These are phyloP conservation scores for Drosophila dives DNA, from an alignment of 2,888 invertebrate genomes.

Conservation along the genomic window DNA sequence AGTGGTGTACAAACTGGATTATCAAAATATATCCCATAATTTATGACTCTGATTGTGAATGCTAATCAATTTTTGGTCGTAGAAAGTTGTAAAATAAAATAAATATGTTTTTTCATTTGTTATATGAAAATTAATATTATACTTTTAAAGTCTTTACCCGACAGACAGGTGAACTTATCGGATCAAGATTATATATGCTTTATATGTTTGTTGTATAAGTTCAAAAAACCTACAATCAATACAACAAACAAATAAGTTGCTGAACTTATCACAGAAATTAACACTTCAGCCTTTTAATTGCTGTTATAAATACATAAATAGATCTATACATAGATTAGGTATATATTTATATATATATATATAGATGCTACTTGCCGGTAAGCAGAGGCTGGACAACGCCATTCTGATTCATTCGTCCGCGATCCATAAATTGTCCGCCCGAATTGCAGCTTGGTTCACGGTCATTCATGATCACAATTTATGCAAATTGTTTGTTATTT, in stretches of 20 bases:
- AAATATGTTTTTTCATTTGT: not conserved
- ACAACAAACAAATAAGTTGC: not conserved
- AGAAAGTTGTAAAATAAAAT: not conserved
- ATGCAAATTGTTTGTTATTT: conserved; percentile 22
- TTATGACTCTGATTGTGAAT: not conserved
- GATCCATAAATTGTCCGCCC: conserved; percentile 82
- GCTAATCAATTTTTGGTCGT: not conserved
- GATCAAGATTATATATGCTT: not conserved
- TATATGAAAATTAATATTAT: not conserved
- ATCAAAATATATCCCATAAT: too few species aligned
- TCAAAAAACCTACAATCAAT: not conserved
- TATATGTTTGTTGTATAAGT: not conserved
- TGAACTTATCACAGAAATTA: not conserved
- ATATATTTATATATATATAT: not conserved
- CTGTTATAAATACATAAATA: not conserved
- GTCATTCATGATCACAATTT: conserved; percentile 80
- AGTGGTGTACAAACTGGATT: not conserved
- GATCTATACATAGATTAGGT: not conserved
- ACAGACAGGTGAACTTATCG: too few species aligned
- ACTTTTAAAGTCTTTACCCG: not conserved
- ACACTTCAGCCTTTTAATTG: not conserved
- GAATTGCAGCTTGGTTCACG: conserved; percentile 80
- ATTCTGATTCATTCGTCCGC: conserved; percentile 84
- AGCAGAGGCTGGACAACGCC: conserved; percentile 94
- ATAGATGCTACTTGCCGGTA: conserved; percentile 89